phyloP scores from a whole-genome alignment of 37 sponge, comb jelly and placozoan species.

The Mnemiopsis leidyi region DNA sequence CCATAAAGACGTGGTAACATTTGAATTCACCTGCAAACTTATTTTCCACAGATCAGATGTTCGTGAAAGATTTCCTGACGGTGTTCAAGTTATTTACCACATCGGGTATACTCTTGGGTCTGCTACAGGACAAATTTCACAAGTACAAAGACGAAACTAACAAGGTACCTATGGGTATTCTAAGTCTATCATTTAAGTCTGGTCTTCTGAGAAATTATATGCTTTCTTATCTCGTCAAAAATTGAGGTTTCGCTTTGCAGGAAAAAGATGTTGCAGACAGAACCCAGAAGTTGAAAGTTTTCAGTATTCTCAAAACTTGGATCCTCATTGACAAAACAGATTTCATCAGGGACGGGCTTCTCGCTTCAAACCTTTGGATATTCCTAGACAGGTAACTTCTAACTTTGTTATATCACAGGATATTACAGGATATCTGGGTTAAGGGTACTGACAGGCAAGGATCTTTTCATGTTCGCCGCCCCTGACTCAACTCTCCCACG shows the following conservation, averaged over 20 bases:
- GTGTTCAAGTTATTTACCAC: slow-evolving; percentile 12
- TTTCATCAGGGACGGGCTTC: slow-evolving; percentile 1
- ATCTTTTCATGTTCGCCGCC: too few relatives aligned
- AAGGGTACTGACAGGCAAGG: too few relatives aligned
- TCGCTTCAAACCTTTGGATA: background rate
- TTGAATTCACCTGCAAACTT: background rate
- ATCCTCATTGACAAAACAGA: background rate
- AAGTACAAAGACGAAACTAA: background rate
- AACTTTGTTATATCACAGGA: too few relatives aligned
- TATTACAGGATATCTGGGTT: too few relatives aligned
- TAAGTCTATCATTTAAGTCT: background rate
- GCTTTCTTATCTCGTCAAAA: background rate
- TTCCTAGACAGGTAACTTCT: slow-evolving; percentile 62
- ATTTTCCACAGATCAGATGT: background rate
- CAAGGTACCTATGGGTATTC: background rate
- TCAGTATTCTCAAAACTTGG: slow-evolving; percentile 25
- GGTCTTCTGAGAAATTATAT: background rate
- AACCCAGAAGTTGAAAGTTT: slow-evolving; percentile 38
- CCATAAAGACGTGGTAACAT: background rate
- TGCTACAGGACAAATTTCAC: slow-evolving; percentile 27
- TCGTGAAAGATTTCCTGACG: background rate
- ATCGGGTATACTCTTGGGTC: background rate
- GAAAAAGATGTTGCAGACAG: background rate
- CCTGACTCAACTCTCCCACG: too few relatives aligned
- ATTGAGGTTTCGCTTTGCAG: background rate